Evolutionary conservation across 2,797 vertebrate species (phyloP), one percentile per base, ranked within the genome.

Genomic region (Fistularia tabacaria): DNA sequence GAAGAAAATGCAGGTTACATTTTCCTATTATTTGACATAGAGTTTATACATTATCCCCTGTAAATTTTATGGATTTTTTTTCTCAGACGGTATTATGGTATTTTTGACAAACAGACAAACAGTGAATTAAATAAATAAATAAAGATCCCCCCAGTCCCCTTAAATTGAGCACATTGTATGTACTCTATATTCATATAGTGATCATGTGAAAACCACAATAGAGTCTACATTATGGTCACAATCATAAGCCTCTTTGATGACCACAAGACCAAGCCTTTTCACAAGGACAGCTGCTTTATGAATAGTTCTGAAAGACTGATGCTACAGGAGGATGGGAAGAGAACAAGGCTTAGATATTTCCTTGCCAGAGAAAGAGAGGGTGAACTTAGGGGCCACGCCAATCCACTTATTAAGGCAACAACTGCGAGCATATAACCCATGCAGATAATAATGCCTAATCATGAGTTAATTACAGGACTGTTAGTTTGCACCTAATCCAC

Each of bases 361-460:
- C 39, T 8, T 43, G 52, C 47, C 52, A 41, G 49, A 25, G 60
- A 61, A 55, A 61, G 46, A 46, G 59, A 48, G 57, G 54, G 45
- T 45, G 58, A 3, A 59, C 56, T 14, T 85, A 80, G 80, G 80
- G 76, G 81, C 83, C 79, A 73, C 42, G 47, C 77, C 89, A 89
- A 90, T 90, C 89, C 84, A 89, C 87, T 90, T 89, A 90, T 87
- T 89, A 85, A 88, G 72, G 83, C 85, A 85, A 87, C 80, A 85
- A 89, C 84, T 85, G 83, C 81, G 83, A 76, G 84, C 77, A 71
- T 64, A 74, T 61, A 85, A 78, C 77, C 66, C 61, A 62, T 53
- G 76, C 77, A 80, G 85, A 88, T 86, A 89, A 89, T 85, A 88
- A 89, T 85, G 87, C 77, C 85, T 86, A 84, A 87, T 87, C 75